Evolutionary conservation across 1,140 invertebrate genomes (phyloP).

Genomic region (Goniozus legneri): DNA sequence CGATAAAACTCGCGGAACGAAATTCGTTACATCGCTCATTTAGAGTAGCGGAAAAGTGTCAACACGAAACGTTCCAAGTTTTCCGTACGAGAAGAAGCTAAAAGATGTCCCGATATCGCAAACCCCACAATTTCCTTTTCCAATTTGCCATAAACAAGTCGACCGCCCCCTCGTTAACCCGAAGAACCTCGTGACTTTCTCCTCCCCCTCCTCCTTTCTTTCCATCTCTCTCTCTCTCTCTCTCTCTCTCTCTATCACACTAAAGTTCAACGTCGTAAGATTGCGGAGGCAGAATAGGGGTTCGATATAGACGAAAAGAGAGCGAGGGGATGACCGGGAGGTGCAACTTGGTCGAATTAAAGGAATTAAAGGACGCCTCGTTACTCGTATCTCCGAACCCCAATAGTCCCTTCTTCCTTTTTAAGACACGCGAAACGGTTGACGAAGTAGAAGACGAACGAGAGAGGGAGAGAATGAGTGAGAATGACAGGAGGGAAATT

Average conservation of each 20-base stretch:
- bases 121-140: conserved; percentile 53
- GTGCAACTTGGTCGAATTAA: conserved; percentile 45
- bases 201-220: conserved; percentile 17
- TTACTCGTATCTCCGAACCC: conserved; percentile 44
- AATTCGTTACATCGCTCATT: too few species aligned
- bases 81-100: too few species aligned
- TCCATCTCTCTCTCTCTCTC: too few species aligned
- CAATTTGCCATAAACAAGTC: conserved; percentile 56
- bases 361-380: conserved; percentile 49
- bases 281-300: conserved; percentile 5
- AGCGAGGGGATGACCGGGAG: conserved; percentile 20
- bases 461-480: too few species aligned
- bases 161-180: conserved; percentile 46
- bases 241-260: too few species aligned
- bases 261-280: conserved; percentile 21
- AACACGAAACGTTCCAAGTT: too few species aligned
- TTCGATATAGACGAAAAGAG: conserved; percentile 18
- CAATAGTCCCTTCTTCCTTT: too few species aligned
- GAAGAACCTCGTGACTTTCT: conserved; percentile 37
- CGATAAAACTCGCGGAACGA: neutral
- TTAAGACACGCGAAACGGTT: too few species aligned
- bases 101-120: conserved; percentile 21
- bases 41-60: conserved; percentile 1
- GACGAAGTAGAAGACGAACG: too few species aligned
- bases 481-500: too few species aligned